Conservation (phyloP, 2,113 vertebrate genomes). For the Mobula birostris region DNA sequence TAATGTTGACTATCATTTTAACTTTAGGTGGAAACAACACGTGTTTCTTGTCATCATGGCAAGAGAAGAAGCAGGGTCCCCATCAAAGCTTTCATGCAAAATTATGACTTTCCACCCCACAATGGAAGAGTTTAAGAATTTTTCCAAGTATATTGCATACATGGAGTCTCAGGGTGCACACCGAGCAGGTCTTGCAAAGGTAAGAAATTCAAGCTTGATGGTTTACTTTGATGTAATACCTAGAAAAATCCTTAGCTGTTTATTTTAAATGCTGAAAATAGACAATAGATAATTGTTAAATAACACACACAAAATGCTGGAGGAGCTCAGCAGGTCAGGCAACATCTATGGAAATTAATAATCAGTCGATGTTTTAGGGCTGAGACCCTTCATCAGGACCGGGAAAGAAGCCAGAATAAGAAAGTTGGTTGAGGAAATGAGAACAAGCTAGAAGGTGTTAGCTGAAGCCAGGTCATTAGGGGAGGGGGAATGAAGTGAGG, state of each 20-base stretch:
- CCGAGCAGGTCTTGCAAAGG: conserved; percentile 89
- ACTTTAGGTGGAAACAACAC: conserved; percentile 41
- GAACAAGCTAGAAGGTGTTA: no score
- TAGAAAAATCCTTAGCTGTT: background rate
- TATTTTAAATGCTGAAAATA: background rate
- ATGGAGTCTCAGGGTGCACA: conserved; percentile 96
- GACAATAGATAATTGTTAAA: background rate
- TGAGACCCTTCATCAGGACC: no score
- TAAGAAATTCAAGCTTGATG: conserved; percentile 44
- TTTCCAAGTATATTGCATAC: conserved; percentile 82
- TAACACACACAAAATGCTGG: no score
- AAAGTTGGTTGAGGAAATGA: no score
- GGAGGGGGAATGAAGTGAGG: no score
- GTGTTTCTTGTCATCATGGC: conserved; percentile 64
- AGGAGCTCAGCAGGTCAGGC: no score
- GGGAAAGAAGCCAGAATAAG: no score
- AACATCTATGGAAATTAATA: no score
- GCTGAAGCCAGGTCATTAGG: no score
- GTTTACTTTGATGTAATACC: background rate
- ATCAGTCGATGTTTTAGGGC: no score
- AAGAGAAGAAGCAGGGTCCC: conserved; percentile 56
- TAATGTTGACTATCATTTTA: background rate
- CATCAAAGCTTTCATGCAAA: conserved; percentile 83
- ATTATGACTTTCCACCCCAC: conserved; percentile 94
- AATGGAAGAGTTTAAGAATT: conserved; percentile 84